Base-by-base conservation (phyloP, 2,888 invertebrate genomes). In the Temnothorax rugatulus region DNA sequence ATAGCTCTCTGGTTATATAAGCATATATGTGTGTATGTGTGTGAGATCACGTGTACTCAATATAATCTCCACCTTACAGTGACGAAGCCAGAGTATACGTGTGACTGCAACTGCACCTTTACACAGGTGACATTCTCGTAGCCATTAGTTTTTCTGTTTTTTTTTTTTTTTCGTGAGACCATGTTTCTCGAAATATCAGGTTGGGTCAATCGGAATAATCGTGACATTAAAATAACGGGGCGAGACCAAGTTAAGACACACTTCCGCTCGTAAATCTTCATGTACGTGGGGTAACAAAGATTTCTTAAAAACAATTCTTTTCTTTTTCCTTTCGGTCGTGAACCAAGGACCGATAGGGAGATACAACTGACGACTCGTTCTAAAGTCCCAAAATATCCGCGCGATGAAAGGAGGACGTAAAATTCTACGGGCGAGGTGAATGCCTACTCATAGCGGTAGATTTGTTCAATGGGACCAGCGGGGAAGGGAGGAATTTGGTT, bases 141-240 rank as follows among this genome's bases (percentile, higher is more conserved):
- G 15, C 44, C n/a, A 5, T 25, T 25, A 34, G 15, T 34, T 44
- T 61, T 59, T 76, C n/a, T n/a, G n/a, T 76, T 64, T 66, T 44
- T n/a, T 21, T 44, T 74, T 59, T 76, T 76, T 64, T 41, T 44
- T 41, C 15, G 44, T 18, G 3, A 76, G 21, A 38, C 38, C 47
- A 4, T 29, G 38, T 57, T 41, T 44, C 54, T 77, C 29, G n/a
- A 68, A 57, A 77, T 77, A 57, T 57, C 68, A 29, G 4, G 29
- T 44, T 41, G 44, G 77, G 77, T 68, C 54, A 77, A 0, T 29
- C 44, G 77, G 68, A 69, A 77, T 68, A 77, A 77, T 68, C 15
- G 76, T 57, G 77, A 77, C 77, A 54, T 77, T 75, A 75, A 50
- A n/a, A 38, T 75, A 38, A 75, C 15, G 21, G 64, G 11, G 1